phyloP scores from a whole-genome alignment of 2,113 vertebrate genomes.

The Atractosteus spatula region DNA sequence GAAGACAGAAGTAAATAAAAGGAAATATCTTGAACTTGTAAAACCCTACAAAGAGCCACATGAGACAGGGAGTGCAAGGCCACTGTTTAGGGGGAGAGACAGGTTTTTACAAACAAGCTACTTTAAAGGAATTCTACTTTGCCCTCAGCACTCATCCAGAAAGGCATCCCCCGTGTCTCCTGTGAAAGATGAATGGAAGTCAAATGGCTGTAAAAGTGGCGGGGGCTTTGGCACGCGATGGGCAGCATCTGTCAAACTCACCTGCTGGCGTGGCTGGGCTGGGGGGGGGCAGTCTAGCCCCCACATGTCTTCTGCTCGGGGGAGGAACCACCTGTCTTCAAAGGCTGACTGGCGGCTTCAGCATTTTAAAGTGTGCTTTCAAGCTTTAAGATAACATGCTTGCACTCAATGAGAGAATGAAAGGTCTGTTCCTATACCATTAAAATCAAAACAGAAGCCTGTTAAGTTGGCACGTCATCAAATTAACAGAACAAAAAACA shows the following conservation, averaged over 20 bases:
- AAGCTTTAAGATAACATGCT: constrained; percentile 1
- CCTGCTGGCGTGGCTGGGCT: constrained; percentile 42
- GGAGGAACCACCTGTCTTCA: no score
- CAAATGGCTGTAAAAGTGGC: constrained; percentile 57
- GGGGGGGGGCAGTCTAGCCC: background rate
- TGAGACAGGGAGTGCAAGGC: no score
- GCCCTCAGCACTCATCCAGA: constrained; percentile 43
- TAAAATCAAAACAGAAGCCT: no score
- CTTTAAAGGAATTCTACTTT: constrained; percentile 25
- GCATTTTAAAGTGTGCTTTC: no score
- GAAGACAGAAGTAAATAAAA: no score
- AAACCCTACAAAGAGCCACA: no score
- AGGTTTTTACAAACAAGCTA: constrained; percentile 4
- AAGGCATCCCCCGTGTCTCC: constrained; percentile 34
- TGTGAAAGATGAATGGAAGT: constrained; percentile 57
- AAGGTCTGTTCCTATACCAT: no score
- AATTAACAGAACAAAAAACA: no score
- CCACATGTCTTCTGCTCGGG: background rate
- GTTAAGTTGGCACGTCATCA: no score
- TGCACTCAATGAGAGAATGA: background rate
- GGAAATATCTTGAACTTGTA: no score
- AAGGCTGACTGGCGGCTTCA: no score
- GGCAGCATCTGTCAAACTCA: constrained; percentile 45
- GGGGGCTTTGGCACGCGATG: constrained; percentile 49
- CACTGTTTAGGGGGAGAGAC: no score